phyloP scores from a whole-genome alignment of 2,113 vertebrate genomes.

The Ctenodactylus gundi region DNA sequence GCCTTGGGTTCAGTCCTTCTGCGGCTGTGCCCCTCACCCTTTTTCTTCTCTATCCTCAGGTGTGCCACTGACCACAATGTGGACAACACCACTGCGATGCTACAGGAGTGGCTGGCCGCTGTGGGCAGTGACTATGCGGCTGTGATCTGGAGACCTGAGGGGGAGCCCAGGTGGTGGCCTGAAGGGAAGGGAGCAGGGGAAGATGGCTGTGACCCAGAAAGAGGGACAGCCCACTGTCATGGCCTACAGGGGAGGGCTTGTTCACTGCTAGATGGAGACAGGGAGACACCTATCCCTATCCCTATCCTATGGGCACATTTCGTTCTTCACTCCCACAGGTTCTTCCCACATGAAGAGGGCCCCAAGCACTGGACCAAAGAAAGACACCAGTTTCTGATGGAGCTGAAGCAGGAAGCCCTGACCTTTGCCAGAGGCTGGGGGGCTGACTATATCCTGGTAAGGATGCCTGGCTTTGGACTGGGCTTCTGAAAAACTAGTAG shows the following conservation, averaged over 20 bases:
- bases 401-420: constrained; percentile 93
- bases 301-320: background rate
- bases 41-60: constrained; percentile 81
- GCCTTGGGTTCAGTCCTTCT: background rate
- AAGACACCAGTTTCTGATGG: constrained; percentile 95
- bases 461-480: background rate
- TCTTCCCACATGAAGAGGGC: constrained; percentile 91
- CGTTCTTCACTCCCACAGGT: constrained; percentile 77
- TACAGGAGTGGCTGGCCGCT: constrained; percentile 91
- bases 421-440: constrained; percentile 89
- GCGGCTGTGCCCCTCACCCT: background rate
- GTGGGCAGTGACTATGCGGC: constrained; percentile 90
- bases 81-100: constrained; percentile 91
- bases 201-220: background rate
- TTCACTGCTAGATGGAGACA: too few species aligned
- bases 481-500: background rate
- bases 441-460: constrained; percentile 96
- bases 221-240: background rate
- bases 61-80: constrained; percentile 94
- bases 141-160: constrained; percentile 89
- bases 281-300: too few species aligned
- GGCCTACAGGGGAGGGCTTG: background rate
- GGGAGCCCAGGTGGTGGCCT: constrained; percentile 88
- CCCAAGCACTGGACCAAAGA: constrained; percentile 95
- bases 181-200: background rate